Evolutionary conservation across 2,797 vertebrate genomes (phyloP).

Genomic region (Coccyzus lansbergi): DNA sequence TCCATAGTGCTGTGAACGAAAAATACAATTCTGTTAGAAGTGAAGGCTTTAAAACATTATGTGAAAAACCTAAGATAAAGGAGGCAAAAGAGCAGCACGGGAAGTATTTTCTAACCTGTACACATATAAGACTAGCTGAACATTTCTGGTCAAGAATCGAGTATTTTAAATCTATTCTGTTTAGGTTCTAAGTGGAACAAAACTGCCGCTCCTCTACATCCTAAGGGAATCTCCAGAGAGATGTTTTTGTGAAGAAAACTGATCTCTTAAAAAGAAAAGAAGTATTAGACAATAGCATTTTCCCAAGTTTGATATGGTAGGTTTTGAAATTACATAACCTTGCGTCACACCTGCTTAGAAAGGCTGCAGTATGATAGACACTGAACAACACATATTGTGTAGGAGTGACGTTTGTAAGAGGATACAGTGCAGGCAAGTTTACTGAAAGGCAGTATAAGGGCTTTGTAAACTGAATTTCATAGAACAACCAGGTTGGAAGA

Average conservation of each 20-base stretch:
- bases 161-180: neutral
- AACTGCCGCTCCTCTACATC: neutral
- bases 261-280: neutral
- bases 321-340: neutral
- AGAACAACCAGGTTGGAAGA: too few species aligned
- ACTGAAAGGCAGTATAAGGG: neutral
- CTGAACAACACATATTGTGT: neutral
- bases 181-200: neutral
- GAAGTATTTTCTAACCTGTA: neutral
- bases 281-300: neutral
- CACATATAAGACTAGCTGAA: neutral
- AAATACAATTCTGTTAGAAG: neutral
- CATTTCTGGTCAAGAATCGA: neutral
- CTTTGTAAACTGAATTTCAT: neutral
- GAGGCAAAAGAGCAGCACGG: neutral
- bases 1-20: constrained; percentile 88
- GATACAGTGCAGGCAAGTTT: neutral
- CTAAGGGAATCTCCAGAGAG: neutral
- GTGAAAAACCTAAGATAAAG: neutral
- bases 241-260: neutral
- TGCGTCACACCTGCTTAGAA: neutral
- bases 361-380: neutral
- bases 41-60: neutral
- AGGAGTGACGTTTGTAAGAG: neutral
- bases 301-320: neutral